A percentile compares a stretch with the other conserved stretches of the same genome.
Evolutionary conservation across 1,140 invertebrate genomes (phyloP).

Genomic region (Platyscapa corneri): DNA sequence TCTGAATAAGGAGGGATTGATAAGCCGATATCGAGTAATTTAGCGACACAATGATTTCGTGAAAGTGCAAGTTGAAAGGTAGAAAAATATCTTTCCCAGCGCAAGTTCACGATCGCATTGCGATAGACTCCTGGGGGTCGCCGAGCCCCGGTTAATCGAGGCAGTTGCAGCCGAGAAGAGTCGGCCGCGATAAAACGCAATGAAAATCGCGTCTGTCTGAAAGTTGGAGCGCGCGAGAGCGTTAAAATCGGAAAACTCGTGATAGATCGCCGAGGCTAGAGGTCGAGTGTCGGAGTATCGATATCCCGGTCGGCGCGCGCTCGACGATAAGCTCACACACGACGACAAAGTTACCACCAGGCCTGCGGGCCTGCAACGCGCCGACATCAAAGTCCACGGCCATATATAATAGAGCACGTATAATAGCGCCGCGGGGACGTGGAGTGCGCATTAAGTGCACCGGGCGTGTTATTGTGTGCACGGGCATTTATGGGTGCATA

Average conservation of each 20-base stretch:
- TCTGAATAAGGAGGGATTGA: too few relatives aligned
- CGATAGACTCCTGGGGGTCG: too few relatives aligned
- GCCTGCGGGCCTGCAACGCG: background rate
- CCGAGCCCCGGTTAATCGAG: too few relatives aligned
- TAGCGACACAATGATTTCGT: too few relatives aligned
- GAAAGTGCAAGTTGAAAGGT: too few relatives aligned
- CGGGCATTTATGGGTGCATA: constrained; percentile 64
- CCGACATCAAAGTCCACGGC: background rate
- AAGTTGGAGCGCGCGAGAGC: background rate
- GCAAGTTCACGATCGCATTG: too few relatives aligned
- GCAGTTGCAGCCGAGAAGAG: too few relatives aligned
- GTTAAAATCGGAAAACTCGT: constrained; percentile 3
- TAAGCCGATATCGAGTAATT: too few relatives aligned
- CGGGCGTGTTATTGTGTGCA: background rate
- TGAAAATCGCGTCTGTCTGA: too few relatives aligned
- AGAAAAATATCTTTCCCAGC: too few relatives aligned
- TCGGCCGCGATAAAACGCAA: too few relatives aligned
- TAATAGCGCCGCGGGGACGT: constrained; percentile 63
- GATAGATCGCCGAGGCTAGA: background rate
- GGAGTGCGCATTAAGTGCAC: constrained; percentile 73
- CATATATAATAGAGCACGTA: background rate
- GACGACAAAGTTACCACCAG: too few relatives aligned
- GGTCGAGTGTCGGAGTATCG: background rate
- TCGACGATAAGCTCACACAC: background rate
- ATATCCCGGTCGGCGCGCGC: background rate